Base-by-base conservation (phyloP, 2,797 vertebrate species). In the Euphonia xanthogaster region DNA sequence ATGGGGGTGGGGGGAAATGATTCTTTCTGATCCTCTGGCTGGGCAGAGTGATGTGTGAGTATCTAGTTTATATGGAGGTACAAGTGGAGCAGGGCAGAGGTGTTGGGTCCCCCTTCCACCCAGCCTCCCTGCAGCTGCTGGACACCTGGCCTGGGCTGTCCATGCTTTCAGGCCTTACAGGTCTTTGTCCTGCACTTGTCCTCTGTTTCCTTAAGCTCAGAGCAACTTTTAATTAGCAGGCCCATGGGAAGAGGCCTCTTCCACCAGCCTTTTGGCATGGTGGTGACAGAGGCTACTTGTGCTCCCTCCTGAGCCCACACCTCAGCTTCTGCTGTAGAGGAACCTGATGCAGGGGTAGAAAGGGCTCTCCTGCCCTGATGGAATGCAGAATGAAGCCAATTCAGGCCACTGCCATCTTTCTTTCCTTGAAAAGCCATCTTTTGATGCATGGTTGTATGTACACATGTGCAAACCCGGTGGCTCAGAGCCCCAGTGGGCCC, bases 381-480 rank as follows among this genome's bases (percentile, higher is more conserved):
- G 28, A 33, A n/a, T 62, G 35, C 15, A 50, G 39, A 88, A 45
- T 51, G 40, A 63, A 76, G 57, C n/a, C 42, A 1, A 1, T 55
- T 75, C 45, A 78, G 70, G 33, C 23, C 40, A 57, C 39, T 70
- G 55, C 27, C 7, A 10, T 53, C 30, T 61, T 65, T 74, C 17
- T 88, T 88, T 53, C 53, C 47, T 12, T 55, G 22, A 27, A 60
- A 60, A 88, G 23, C 30, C 23, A 3, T 4, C 19, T 67, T 85
- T 62, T 60, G 53, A 28, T 71, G 45, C 70, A 55, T 12, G 9
- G n/a, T 42, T 55, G 31, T 35, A n/a, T 1, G 2, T 53, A 30
- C 2, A 2, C 2, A 1, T 20, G 5, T 40, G 57, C 66, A 48
- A 80, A 76, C 47, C n/a, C 79, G 57, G 47, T 0, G 0, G 16